Conservation (phyloP, 2,797 vertebrate genomes). For the Hephaestus fuliginosus region DNA sequence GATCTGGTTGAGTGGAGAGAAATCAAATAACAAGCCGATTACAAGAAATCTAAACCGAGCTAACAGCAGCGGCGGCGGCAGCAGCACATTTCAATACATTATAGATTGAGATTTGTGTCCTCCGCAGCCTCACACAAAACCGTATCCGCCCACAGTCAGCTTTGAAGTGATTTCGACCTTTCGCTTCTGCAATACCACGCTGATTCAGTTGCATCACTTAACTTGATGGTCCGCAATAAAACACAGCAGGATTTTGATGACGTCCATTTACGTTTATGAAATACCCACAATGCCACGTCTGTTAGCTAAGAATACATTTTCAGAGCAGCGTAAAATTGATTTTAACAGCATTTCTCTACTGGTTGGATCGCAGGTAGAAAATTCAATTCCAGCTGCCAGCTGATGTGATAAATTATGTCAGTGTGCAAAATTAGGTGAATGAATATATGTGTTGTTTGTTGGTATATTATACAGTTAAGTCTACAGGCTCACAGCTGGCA, state of each 20-base stretch:
- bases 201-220: constrained; percentile 61
- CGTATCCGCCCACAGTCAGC: constrained; percentile 56
- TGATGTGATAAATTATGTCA: background rate
- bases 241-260: constrained; percentile 38
- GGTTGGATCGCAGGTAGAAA: background rate
- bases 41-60: constrained; percentile 76
- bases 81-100: constrained; percentile 61
- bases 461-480: background rate
- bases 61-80: constrained; percentile 44
- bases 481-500: background rate
- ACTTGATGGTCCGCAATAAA: constrained; percentile 56
- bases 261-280: constrained; percentile 21
- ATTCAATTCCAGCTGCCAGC: background rate
- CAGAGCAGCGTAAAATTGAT: constrained; percentile 11
- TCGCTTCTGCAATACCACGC: constrained; percentile 3
- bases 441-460: background rate
- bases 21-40: constrained; percentile 81
- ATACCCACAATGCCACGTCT: background rate
- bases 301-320: constrained; percentile 15
- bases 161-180: constrained; percentile 57
- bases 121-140: constrained; percentile 52
- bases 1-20: constrained; percentile 85
- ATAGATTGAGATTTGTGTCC: constrained; percentile 70
- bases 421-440: background rate
- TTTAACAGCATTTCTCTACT: background rate